Percentiles rank a stretch among this genome's conserved stretches.
Evolutionary conservation across 2,797 vertebrate species (phyloP).

Genomic region (Sitta carolinensis): DNA sequence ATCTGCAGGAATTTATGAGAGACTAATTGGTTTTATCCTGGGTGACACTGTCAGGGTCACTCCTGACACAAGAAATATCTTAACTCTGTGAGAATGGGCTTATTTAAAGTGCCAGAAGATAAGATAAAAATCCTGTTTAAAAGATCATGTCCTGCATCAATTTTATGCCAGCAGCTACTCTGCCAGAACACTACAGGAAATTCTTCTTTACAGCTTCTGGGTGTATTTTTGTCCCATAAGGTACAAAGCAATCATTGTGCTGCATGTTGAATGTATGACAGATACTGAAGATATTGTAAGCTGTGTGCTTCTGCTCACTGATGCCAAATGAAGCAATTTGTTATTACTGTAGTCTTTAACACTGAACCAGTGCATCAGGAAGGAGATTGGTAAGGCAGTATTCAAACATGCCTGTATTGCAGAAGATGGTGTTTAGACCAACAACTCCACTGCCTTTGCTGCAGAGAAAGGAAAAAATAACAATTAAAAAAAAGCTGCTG

Average conservation of each 20-base stretch:
- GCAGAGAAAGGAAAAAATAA: background rate
- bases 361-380: background rate
- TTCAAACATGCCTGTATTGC: background rate
- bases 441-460: background rate
- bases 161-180: conserved; percentile 5
- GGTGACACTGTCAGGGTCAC: background rate
- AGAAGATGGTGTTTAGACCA: background rate
- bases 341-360: background rate
- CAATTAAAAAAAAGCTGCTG: background rate
- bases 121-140: conserved; percentile 18
- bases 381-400: background rate
- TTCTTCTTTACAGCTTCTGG: background rate
- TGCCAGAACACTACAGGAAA: background rate
- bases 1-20: background rate
- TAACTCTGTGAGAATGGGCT: background rate
- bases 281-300: background rate
- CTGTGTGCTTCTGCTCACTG: background rate
- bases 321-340: background rate
- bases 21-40: background rate
- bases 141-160: background rate
- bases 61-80: background rate
- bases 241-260: background rate
- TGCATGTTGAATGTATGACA: background rate
- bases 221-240: background rate
- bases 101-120: background rate